phyloP scores from a whole-genome alignment of 2,888 invertebrate species.

The Macrophya annulata region DNA sequence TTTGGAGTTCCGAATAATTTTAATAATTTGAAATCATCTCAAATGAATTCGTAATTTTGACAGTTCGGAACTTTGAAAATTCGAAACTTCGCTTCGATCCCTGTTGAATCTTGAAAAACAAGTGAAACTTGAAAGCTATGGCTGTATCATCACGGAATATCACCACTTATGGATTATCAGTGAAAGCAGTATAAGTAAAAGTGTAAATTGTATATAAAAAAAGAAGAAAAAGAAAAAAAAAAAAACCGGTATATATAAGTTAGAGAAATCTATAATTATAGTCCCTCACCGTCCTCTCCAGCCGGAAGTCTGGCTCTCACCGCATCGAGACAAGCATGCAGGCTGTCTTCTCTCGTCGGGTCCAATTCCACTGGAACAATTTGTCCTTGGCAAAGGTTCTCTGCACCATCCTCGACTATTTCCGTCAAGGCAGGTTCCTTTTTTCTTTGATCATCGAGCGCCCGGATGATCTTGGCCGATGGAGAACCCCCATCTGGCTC shows the following conservation, averaged over 20 bases:
- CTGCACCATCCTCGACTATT: constrained; percentile 79
- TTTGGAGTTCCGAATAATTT: no score
- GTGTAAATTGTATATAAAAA: constrained; percentile 12
- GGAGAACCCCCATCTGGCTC: constrained; percentile 82
- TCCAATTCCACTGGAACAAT: constrained; percentile 89
- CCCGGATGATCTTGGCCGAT: constrained; percentile 83
- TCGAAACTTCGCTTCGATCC: no score
- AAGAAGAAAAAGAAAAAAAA: not conserved
- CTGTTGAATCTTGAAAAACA: not conserved
- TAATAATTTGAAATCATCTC: no score
- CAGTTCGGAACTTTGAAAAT: no score
- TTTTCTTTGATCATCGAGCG: constrained; percentile 83
- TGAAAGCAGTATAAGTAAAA: constrained; percentile 33
- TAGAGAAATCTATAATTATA: constrained; percentile 9
- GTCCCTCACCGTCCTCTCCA: constrained; percentile 87
- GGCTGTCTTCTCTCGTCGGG: constrained; percentile 88
- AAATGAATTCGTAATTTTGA: no score
- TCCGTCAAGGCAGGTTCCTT: constrained; percentile 77
- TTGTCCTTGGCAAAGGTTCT: constrained; percentile 79
- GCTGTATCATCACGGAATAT: not conserved
- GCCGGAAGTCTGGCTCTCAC: constrained; percentile 91
- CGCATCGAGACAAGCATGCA: constrained; percentile 90
- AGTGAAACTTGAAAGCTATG: not conserved
- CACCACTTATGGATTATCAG: constrained; percentile 8
- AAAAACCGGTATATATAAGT: not conserved